Percentiles rank a stretch among this genome's conserved stretches.
Conservation (phyloP, 1,140 invertebrate species). For the Pararge aegeria region DNA sequence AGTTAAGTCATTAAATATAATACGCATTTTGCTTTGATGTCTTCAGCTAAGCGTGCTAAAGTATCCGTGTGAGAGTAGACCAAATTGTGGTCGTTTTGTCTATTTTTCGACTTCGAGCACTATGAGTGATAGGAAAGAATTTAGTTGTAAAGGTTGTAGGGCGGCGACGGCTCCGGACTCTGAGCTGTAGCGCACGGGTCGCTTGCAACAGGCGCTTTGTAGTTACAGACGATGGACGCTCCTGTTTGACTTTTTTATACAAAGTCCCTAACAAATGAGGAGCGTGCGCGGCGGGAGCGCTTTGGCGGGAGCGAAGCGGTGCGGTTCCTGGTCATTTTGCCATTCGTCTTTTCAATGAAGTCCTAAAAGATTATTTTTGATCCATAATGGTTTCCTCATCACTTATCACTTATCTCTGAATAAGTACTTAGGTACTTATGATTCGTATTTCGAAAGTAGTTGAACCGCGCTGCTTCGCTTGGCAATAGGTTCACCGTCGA, state of each 20-base stretch:
- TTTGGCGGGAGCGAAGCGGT: background rate
- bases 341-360: too few species aligned
- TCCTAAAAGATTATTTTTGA: too few species aligned
- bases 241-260: constrained; percentile 21
- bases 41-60: background rate
- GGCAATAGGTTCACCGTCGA: background rate
- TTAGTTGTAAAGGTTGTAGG: background rate
- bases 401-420: too few species aligned
- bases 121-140: background rate
- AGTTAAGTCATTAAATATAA: too few species aligned
- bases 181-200: too few species aligned
- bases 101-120: background rate
- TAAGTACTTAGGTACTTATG: too few species aligned
- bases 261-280: constrained; percentile 7
- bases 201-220: background rate
- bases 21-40: too few species aligned
- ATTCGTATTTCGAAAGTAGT: too few species aligned
- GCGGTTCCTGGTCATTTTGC: too few species aligned
- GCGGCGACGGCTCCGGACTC: background rate
- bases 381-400: too few species aligned
- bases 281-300: background rate
- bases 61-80: background rate
- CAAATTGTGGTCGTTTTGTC: background rate
- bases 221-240: constrained; percentile 5
- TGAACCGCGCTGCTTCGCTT: background rate